Percentiles rank a stretch among this genome's conserved stretches.
These are phyloP conservation scores for Notospermus geniculatus DNA, from an alignment of 1,140 invertebrate species.

Conservation along the genomic window DNA sequence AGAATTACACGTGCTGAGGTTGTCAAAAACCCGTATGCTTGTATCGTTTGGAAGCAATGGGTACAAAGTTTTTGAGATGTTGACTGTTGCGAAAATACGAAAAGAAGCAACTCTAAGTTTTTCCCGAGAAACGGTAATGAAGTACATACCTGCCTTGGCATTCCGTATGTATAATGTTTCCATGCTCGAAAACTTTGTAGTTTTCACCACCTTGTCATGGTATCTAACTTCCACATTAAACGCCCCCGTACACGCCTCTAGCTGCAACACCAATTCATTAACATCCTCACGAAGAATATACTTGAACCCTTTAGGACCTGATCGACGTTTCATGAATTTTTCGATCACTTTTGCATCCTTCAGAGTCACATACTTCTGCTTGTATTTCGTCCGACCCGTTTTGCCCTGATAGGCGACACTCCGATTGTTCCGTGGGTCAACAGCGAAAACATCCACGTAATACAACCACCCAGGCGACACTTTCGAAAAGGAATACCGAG, in stretches of 20 bases:
- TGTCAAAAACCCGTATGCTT: conserved; percentile 33
- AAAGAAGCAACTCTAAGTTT: conserved; percentile 2
- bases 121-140: conserved; percentile 31
- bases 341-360: conserved; percentile 27
- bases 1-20: conserved; percentile 37
- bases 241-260: conserved; percentile 27
- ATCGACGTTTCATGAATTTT: conserved; percentile 19
- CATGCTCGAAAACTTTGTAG: conserved; percentile 23
- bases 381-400: conserved; percentile 29
- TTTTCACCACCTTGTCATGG: conserved; percentile 22
- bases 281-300: neutral
- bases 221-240: conserved; percentile 18
- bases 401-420: conserved; percentile 38
- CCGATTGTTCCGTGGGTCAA: conserved; percentile 35
- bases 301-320: conserved; percentile 17
- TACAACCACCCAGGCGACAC: conserved; percentile 40
- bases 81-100: conserved; percentile 23
- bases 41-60: conserved; percentile 37
- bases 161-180: conserved; percentile 31
- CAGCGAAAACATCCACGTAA: conserved; percentile 48
- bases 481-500: conserved; percentile 36
- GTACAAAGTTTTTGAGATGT: conserved; percentile 29
- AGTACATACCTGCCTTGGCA: conserved; percentile 29
- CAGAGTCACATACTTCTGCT: conserved; percentile 17
- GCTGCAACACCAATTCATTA: conserved; percentile 18